Conservation (phyloP, 2,888 invertebrate species). For the Erynnis tages region DNA sequence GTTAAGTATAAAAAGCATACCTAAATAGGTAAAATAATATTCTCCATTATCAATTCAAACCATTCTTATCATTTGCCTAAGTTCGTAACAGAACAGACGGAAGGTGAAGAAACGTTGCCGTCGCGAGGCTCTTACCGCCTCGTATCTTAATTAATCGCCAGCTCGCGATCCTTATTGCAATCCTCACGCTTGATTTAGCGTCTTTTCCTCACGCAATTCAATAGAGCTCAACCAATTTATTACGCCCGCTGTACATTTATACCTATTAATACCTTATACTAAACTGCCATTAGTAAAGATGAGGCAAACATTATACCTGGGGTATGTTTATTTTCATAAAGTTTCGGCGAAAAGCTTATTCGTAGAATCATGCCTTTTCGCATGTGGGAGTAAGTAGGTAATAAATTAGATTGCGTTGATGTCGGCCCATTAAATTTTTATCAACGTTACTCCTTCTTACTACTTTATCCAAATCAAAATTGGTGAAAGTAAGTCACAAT, state of each 20-base stretch:
- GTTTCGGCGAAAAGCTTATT: slow-evolving; percentile 3
- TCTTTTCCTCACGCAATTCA: slow-evolving; percentile 41
- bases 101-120: slow-evolving; percentile 43
- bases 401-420: background rate
- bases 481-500: too few relatives aligned
- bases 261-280: background rate
- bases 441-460: too few relatives aligned
- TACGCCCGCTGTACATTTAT: slow-evolving; percentile 2
- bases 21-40: too few relatives aligned
- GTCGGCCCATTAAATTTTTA: too few relatives aligned
- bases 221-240: slow-evolving; percentile 50
- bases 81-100: slow-evolving; percentile 18
- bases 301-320: background rate
- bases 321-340: background rate
- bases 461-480: too few relatives aligned
- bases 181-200: slow-evolving; percentile 63
- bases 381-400: background rate
- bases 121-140: slow-evolving; percentile 45
- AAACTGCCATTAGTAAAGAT: background rate
- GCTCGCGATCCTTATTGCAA: slow-evolving; percentile 64
- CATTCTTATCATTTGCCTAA: too few relatives aligned
- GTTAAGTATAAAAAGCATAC: too few relatives aligned
- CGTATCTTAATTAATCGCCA: slow-evolving; percentile 67
- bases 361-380: background rate
- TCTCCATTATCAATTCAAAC: too few relatives aligned